These are phyloP conservation scores for Vidua macroura DNA, from an alignment of 2,113 vertebrate species.

Conservation along the genomic window DNA sequence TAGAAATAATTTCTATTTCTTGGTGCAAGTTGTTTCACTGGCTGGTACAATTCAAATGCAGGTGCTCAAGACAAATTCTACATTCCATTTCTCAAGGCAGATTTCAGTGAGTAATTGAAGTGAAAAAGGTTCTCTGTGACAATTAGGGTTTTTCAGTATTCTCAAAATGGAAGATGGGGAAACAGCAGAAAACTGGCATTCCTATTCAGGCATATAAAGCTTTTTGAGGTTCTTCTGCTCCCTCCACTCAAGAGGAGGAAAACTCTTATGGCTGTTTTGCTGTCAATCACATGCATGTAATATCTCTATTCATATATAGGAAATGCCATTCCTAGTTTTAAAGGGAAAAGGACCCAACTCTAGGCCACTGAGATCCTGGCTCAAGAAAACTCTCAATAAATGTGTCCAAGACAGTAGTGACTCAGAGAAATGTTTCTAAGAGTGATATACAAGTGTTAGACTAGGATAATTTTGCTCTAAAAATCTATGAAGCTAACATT, in stretches of 20 bases:
- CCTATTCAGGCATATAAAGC: neutral
- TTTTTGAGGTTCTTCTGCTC: neutral
- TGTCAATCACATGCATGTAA: neutral
- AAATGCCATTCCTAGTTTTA: neutral
- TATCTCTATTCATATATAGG: neutral
- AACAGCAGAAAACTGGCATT: neutral
- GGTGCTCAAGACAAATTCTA: neutral
- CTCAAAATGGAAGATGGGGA: neutral
- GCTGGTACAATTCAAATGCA: neutral
- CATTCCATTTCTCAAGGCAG: neutral
- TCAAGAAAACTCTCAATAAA: neutral
- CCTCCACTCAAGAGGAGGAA: neutral
- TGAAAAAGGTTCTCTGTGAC: neutral
- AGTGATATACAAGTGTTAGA: neutral
- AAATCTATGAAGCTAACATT: neutral
- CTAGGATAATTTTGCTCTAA: neutral
- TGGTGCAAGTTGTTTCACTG: neutral
- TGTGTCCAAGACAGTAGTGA: neutral
- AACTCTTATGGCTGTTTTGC: neutral
- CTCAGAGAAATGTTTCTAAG: neutral
- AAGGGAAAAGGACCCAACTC: neutral
- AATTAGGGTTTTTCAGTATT: neutral
- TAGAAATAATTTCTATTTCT: neutral
- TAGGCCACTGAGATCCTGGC: neutral
- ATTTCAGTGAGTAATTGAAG: neutral